Base-by-base conservation (phyloP, 2,113 vertebrate genomes). In the Pontoporia blainvillei region DNA sequence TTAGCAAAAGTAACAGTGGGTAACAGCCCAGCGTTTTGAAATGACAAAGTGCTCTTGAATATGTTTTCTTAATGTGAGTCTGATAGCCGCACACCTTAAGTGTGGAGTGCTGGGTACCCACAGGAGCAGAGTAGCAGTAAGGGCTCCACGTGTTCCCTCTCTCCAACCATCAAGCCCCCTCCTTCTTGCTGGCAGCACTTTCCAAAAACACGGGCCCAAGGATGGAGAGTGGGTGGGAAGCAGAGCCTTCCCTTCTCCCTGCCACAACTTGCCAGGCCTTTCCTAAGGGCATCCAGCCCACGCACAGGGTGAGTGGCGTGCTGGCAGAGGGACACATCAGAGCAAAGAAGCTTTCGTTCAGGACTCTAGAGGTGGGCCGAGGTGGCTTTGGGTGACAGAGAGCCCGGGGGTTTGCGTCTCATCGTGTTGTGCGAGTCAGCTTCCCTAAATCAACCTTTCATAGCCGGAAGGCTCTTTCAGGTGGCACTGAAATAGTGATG, bases 101-200 rank as follows among this genome's bases (percentile, higher is more conserved):
- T 1, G 1, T 23, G n/a, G 23, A 27, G n/a, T 34, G 10, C 20
- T n/a, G 21, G 61, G 61, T 10, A 49, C 14, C 31, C 4, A 10
- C 6, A 11, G 23, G 46, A 41, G 41, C 6, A 27, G 27, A n/a
- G 66, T 8, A 2, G 1, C 3, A 2, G 34, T 4, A 5, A 49
- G 0, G 36, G 34, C 64, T 17, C 36, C 41, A 12, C 1, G 0
- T 17, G 20, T 34, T 57, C 29, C 11, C 41, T 36, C 3, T n/a
- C 41, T 79, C 34, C 44, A 54, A 52, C 21, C 14, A 2, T 15
- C 36, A 61, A n/a, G 17, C 34, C 2, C 4, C 31, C 29, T 52
- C 18, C 31, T 81, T 49, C 54, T 72, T 85, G 18, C 39, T 49
- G 27, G 20, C 23, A 64, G 41, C 2, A 4, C 75, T 61, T 2